These are phyloP conservation scores for Eublepharis macularius DNA, from an alignment of 2,113 vertebrate species.

Conservation along the genomic window DNA sequence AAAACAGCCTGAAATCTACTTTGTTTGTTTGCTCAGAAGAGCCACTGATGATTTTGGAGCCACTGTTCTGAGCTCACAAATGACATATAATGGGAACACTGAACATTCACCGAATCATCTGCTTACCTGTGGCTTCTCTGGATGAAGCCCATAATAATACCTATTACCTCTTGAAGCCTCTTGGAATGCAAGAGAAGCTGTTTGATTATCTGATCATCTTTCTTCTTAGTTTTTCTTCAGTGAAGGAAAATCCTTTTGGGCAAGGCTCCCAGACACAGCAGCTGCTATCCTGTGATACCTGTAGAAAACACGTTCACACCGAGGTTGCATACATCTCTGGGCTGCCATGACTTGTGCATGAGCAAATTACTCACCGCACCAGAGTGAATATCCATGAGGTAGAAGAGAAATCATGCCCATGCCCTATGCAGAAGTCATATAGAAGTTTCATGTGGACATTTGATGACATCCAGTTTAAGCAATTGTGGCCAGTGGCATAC, in stretches of 20 bases:
- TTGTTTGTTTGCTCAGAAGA: conserved; percentile 58
- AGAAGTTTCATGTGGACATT: no score
- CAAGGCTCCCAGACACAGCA: background rate
- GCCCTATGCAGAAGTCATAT: no score
- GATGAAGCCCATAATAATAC: conserved; percentile 35
- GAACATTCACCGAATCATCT: conserved; percentile 54
- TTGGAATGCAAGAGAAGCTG: conserved; percentile 19
- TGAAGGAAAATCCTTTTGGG: background rate
- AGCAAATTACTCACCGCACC: no score
- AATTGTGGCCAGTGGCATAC: no score
- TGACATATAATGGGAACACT: conserved; percentile 51
- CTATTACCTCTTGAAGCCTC: conserved; percentile 37
- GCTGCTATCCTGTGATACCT: background rate
- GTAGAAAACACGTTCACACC: background rate
- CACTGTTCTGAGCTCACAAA: conserved; percentile 54
- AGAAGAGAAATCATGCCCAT: no score
- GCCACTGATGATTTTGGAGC: conserved; percentile 45
- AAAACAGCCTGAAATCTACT: conserved; percentile 50
- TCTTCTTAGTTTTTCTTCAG: background rate
- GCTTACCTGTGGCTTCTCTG: conserved; percentile 35
- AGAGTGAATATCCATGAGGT: no score
- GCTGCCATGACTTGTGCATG: background rate
- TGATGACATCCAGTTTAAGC: no score
- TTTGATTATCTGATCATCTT: background rate
- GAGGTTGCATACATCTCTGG: background rate